Conservation (phyloP, 2,797 vertebrate species). For the Chelidonichthys spinosus region DNA sequence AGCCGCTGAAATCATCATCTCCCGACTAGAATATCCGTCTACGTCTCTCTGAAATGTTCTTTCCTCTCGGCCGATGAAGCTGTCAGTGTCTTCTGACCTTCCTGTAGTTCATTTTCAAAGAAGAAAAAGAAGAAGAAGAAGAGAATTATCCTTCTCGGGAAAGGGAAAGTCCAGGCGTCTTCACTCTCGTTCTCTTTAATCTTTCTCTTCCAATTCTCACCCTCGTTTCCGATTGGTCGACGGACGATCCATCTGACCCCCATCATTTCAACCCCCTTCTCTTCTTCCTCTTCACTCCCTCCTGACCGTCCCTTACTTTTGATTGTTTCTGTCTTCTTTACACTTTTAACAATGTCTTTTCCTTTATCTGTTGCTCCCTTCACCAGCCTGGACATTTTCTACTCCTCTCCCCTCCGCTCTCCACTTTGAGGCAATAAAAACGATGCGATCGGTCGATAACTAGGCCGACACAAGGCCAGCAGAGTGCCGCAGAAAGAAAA, state of each 20-base stretch:
- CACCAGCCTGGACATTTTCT: not conserved
- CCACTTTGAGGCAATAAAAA: not conserved
- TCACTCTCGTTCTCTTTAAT: constrained; percentile 21
- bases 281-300: not conserved
- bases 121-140: not conserved
- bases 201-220: constrained; percentile 4
- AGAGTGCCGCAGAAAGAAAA: not conserved
- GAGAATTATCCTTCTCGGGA: not conserved
- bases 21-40: not conserved
- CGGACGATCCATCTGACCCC: constrained; percentile 2
- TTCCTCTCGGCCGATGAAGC: not conserved
- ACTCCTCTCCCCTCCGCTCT: not conserved
- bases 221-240: not conserved
- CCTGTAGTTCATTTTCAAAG: constrained; percentile 1
- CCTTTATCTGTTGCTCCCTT: not conserved
- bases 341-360: not conserved
- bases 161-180: not conserved
- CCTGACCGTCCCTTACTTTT: not conserved
- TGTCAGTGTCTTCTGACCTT: not conserved
- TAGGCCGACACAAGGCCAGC: not conserved
- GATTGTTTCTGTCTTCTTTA: not conserved
- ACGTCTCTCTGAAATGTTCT: not conserved
- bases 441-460: not conserved
- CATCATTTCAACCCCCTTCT: not conserved
- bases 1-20: not conserved